Base-by-base conservation (phyloP, 2,113 vertebrate species). In the Passerina amoena region DNA sequence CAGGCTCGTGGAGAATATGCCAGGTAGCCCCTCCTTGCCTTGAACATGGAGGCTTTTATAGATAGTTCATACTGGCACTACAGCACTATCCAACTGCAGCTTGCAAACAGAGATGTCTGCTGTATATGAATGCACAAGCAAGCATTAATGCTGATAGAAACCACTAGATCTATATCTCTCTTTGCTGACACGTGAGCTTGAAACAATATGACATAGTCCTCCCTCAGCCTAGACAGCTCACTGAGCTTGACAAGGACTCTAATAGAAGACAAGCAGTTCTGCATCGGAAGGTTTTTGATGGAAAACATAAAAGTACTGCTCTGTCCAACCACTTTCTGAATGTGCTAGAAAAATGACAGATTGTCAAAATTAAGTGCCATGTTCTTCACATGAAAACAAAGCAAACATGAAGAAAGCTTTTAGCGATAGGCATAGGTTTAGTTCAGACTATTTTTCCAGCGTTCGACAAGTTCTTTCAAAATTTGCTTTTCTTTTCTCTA, bases 271-370 rank as follows among this genome's bases (percentile, higher is more conserved):
- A 28, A 93, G 95, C 93, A 92, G 92, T 97, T 97, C 93, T 96
- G 96, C 96, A 96, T 89, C 35, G 4, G 96, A 96, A 97, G 92
- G 76, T 85, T 97, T 97, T 96, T 97, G 96, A 97, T 96, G 79
- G 94, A 95, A 97, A 94, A 93, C 90, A 80, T 95, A 85, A 90
- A 96, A 93, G 92, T 91, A 84, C 72, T 91, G 47, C 88, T 92
- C 81, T 95, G 68, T 96, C 85, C 95, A 91, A 68, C 90, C 4
- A 27, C 56, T 73, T 23, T 82, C 88, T 88, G 70, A 96, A 92
- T 35, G 68, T 71, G 90, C 88, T 90, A 38, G 88, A 86, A 96
- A 92, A 95, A 84, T 97, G 96, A 96, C 95, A 96, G 95, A 86
- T 80, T 96, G 94, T 96, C 97, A 97, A 82, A 96, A 91, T 94